Evolutionary conservation across 2,797 vertebrate species (phyloP).

Genomic region (Macropus fuliginosus): DNA sequence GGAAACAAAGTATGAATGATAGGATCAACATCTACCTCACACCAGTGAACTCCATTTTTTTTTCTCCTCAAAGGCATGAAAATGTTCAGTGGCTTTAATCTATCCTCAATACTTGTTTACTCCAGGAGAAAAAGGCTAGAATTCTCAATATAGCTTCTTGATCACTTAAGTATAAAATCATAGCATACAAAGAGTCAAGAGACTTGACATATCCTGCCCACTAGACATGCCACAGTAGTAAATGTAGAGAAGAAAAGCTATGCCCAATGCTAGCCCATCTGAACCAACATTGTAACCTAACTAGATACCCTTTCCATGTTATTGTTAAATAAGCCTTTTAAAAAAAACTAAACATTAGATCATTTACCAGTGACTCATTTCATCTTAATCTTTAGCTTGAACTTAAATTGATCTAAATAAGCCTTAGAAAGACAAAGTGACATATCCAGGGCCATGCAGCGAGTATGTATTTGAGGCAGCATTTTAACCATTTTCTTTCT

Average conservation of each 20-base stretch:
- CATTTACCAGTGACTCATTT: background rate
- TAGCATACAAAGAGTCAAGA: background rate
- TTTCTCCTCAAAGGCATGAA: background rate
- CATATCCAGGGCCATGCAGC: no score
- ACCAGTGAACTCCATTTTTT: background rate
- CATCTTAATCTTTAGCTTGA: background rate
- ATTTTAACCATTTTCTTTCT: background rate
- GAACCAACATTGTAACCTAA: background rate
- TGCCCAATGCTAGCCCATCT: background rate
- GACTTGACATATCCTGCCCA: background rate
- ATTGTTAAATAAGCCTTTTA: no score
- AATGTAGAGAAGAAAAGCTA: background rate
- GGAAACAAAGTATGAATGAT: background rate
- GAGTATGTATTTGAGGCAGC: background rate
- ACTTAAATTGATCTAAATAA: background rate
- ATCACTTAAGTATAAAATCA: background rate
- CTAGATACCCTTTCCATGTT: no score
- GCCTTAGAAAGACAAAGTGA: background rate
- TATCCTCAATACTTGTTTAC: background rate
- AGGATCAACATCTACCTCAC: background rate
- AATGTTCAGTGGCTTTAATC: background rate
- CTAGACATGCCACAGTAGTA: background rate
- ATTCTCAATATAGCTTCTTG: background rate
- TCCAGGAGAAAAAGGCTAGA: background rate
- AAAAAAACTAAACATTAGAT: background rate